A percentile compares a stretch with the other conserved stretches of the same genome.
Evolutionary conservation across 2,888 invertebrate genomes (phyloP).

Genomic region (Hypena proboscidalis): DNA sequence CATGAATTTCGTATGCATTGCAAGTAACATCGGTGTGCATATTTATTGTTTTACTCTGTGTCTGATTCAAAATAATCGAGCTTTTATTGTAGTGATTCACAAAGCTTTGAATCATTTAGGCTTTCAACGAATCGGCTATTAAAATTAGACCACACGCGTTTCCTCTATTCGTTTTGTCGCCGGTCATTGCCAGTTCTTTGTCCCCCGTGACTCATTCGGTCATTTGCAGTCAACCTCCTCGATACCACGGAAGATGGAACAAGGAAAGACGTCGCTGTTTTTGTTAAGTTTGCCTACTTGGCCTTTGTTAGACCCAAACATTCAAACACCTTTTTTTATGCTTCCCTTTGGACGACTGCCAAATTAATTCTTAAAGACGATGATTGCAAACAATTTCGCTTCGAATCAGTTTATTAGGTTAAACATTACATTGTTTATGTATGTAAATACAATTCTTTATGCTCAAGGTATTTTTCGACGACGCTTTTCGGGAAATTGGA

Average conservation of each 20-base stretch:
- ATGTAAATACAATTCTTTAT: constrained; percentile 19
- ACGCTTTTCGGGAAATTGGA: constrained; percentile 15
- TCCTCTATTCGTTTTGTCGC: constrained; percentile 65
- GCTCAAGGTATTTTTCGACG: too few species aligned
- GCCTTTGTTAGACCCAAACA: constrained; percentile 50
- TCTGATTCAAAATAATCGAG: too few species aligned
- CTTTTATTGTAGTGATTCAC: too few species aligned
- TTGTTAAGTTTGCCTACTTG: constrained; percentile 59
- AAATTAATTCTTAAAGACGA: constrained; percentile 46
- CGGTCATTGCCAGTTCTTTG: constrained; percentile 63
- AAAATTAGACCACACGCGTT: constrained; percentile 48
- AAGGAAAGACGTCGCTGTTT: constrained; percentile 57
- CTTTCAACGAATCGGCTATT: constrained; percentile 14
- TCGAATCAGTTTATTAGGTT: constrained; percentile 47
- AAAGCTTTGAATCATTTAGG: not conserved
- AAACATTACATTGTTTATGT: constrained; percentile 22
- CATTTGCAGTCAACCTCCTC: constrained; percentile 44
- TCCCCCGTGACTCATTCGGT: constrained; percentile 58
- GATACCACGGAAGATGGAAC: constrained; percentile 58
- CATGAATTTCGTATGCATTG: too few species aligned
- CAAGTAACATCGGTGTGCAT: too few species aligned
- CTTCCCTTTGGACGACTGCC: constrained; percentile 60
- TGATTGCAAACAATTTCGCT: constrained; percentile 28
- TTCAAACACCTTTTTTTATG: constrained; percentile 49
- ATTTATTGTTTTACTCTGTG: not conserved